A percentile compares a stretch with the other conserved stretches of the same genome.
Conservation (phyloP, 2,797 vertebrate genomes). For the Apogon talboti region DNA sequence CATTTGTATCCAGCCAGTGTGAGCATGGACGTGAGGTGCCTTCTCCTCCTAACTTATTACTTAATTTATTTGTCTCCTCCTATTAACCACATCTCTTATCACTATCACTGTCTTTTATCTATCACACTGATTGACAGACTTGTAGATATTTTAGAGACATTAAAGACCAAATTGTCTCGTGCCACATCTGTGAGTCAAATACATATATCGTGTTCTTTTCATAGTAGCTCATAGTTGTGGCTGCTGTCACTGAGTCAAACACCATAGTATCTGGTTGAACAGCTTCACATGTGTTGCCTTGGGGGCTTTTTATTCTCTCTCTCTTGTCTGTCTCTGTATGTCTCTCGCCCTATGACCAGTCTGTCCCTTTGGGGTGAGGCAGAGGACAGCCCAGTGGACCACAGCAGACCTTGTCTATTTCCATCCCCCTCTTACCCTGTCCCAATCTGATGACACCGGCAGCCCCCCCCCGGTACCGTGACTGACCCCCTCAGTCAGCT, state of each 20-base stretch:
- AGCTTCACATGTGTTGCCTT: conserved; percentile 29
- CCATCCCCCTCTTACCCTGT: conserved; percentile 42
- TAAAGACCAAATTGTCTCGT: conserved; percentile 13
- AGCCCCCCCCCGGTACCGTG: conserved; percentile 55
- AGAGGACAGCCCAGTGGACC: conserved; percentile 58
- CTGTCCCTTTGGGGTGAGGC: conserved; percentile 55
- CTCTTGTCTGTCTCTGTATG: conserved; percentile 13
- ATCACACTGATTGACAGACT: conserved; percentile 36
- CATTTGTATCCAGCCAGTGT: conserved; percentile 50
- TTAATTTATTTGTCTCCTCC: conserved; percentile 62
- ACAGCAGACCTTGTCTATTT: conserved; percentile 64
- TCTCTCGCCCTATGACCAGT: conserved; percentile 34
- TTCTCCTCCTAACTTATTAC: conserved; percentile 42
- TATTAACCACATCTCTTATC: conserved; percentile 25
- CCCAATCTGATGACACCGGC: conserved; percentile 39
- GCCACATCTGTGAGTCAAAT: not conserved
- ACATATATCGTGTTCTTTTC: conserved; percentile 21
- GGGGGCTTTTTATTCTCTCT: conserved; percentile 11
- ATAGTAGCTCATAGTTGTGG: not conserved
- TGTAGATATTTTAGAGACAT: conserved; percentile 33
- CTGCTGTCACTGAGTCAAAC: conserved; percentile 35
- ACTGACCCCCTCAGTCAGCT: conserved; percentile 72
- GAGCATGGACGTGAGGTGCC: conserved; percentile 56
- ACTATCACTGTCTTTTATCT: conserved; percentile 21
- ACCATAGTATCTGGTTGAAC: conserved; percentile 32